These are phyloP conservation scores for Drosophila subquinaria DNA, from an alignment of 2,888 invertebrate species.

Conservation along the genomic window DNA sequence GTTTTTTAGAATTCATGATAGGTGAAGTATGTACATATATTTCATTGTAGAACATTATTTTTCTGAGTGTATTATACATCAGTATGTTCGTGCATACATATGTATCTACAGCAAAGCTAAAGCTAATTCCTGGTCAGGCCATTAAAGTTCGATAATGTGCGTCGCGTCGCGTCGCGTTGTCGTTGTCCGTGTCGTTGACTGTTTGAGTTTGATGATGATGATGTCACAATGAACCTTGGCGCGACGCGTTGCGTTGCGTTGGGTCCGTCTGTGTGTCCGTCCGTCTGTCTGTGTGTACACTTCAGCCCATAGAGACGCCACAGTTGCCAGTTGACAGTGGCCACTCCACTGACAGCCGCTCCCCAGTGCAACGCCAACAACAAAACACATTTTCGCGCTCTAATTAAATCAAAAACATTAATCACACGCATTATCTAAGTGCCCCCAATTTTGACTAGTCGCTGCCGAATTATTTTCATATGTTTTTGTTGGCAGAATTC, in stretches of 20 bases:
- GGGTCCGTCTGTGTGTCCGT: conserved; percentile 22
- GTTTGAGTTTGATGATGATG: conserved; percentile 57
- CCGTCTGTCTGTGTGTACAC: conserved; percentile 43
- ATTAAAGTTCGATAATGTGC: conserved; percentile 81
- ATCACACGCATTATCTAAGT: conserved; percentile 66
- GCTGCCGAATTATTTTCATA: conserved; percentile 28
- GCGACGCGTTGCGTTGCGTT: conserved; percentile 34
- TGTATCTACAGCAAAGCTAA: conserved; percentile 48
- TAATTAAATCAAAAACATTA: conserved; percentile 74
- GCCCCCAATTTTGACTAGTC: conserved; percentile 47
- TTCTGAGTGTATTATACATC: conserved; percentile 7
- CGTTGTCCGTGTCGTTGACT: conserved; percentile 77
- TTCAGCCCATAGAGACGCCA: conserved; percentile 28
- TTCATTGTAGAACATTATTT: neutral
- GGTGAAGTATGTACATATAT: too few species aligned
- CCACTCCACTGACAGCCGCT: conserved; percentile 10
- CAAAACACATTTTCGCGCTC: conserved; percentile 47
- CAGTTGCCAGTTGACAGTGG: conserved; percentile 6
- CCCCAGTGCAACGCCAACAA: conserved; percentile 20
- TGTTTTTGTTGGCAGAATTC: conserved; percentile 21
- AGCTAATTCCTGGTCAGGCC: conserved; percentile 77
- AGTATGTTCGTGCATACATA: neutral
- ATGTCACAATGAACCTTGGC: conserved; percentile 77
- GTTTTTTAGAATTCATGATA: neutral
- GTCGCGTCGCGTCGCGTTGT: conserved; percentile 52